phyloP scores from a whole-genome alignment of 37 sponge, comb jelly and placozoan genomes.

The Spongia lamella region DNA sequence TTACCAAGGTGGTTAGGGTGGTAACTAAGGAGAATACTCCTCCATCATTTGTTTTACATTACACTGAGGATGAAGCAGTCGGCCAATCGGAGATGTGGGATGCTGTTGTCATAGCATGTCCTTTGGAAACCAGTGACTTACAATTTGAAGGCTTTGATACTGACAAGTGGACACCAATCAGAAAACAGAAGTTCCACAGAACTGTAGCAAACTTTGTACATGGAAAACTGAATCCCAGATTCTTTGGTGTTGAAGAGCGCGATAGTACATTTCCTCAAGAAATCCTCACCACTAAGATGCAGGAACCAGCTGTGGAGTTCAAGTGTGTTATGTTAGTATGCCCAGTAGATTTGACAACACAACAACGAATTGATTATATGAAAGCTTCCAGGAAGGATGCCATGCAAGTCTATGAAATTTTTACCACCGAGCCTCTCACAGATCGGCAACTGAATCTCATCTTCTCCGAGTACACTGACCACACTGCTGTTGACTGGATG shows the following conservation, averaged over 20 bases:
- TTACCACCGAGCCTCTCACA: constrained; percentile 53
- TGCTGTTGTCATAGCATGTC: constrained; percentile 79
- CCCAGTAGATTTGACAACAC: constrained; percentile 53
- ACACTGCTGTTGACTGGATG: constrained; percentile 57
- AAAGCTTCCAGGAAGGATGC: constrained; percentile 48
- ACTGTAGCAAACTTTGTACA: constrained; percentile 79
- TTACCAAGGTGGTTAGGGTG: constrained; percentile 39
- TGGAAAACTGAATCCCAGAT: constrained; percentile 54
- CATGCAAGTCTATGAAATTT: constrained; percentile 68
- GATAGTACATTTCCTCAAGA: constrained; percentile 43
- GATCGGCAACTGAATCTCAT: constrained; percentile 42
- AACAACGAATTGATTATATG: constrained; percentile 22
- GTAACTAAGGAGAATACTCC: background rate
- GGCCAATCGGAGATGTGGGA: constrained; percentile 47
- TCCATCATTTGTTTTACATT: background rate
- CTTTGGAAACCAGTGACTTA: constrained; percentile 49
- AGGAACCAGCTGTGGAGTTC: constrained; percentile 46
- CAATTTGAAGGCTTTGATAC: constrained; percentile 64
- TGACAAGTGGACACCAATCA: constrained; percentile 39
- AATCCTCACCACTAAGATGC: constrained; percentile 50
- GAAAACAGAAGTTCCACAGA: constrained; percentile 55
- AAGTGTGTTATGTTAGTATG: constrained; percentile 26
- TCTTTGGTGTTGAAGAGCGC: constrained; percentile 29
- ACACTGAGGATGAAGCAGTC: background rate
- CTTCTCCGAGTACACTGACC: constrained; percentile 32